These are phyloP conservation scores for Calvadosia cruxmelitensis DNA, from an alignment of 30 jellyfish, hydroid and myxozoan species.

Conservation along the genomic window DNA sequence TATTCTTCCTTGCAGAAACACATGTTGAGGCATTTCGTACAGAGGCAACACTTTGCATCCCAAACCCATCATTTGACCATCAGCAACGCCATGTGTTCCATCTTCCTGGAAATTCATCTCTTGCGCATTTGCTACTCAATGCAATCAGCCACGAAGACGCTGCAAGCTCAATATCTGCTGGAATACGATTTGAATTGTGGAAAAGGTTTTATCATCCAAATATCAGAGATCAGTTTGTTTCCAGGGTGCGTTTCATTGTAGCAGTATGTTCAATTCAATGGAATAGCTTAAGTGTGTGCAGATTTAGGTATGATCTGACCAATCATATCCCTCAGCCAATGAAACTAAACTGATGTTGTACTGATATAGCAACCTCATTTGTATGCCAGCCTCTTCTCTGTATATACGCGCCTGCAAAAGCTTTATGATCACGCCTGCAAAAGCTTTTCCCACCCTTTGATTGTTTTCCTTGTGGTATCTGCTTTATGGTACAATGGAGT, in stretches of 20 bases:
- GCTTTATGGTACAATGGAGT: too few relatives aligned
- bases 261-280: background rate
- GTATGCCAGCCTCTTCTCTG: too few relatives aligned
- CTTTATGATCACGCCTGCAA: too few relatives aligned
- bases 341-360: too few relatives aligned
- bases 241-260: conserved; percentile 22
- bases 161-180: conserved; percentile 8
- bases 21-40: conserved; percentile 28
- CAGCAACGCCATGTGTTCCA: conserved; percentile 21
- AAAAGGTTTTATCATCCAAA: conserved; percentile 54
- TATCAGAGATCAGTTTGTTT: conserved; percentile 47
- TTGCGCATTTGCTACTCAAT: conserved; percentile 31
- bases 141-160: conserved; percentile 7
- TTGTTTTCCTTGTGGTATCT: too few relatives aligned
- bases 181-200: conserved; percentile 62
- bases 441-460: too few relatives aligned
- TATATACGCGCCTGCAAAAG: too few relatives aligned
- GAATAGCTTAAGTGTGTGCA: too few relatives aligned
- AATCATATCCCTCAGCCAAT: too few relatives aligned
- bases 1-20: conserved; percentile 9
- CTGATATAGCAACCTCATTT: too few relatives aligned
- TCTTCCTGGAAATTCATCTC: conserved; percentile 4
- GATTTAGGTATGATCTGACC: too few relatives aligned
- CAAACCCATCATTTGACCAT: conserved; percentile 48
- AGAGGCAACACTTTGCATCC: conserved; percentile 49